Evolutionary conservation across 2,888 invertebrate species (phyloP), one percentile per base, ranked within the genome.

Genomic region (Miltochrista miniata): DNA sequence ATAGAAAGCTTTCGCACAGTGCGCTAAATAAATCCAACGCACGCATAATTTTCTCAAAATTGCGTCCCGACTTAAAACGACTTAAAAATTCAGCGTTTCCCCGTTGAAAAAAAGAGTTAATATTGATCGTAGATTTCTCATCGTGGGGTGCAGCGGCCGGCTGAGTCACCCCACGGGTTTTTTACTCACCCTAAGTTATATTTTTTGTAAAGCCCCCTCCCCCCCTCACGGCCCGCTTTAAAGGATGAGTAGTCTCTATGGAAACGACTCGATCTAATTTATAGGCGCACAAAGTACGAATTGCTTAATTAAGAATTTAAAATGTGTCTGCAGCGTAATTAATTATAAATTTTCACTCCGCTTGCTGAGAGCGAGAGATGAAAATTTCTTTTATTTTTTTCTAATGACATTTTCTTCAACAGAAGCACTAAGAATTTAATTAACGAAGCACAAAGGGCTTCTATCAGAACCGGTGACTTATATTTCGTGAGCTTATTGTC

Each of bases 111-210:
- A 92, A 92, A 92, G 92, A 92, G 92, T 92, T 92, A 92, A 92
- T 92, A 92, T 92, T 92, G 92, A 92, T 92, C 92, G 92, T 89
- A 87, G 90, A 90, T 91, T 91, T 91, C 85, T 89, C 89, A 79
- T 83, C 86, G 90, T 90, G 91, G 91, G 91, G 91, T 90, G 91
- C 91, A 91, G 84, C 90, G 91, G 90, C 90, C 90, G 92, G 91
- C 88, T 90, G 90, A 91, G 88, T 92, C 92, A 92, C 92, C 92
- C 92, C 91, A 90, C 90, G 90, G 18, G 87, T 87, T 90, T 92
- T 91, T 92, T 92, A 90, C 91, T 91, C 92, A 91, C 92, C 92
- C 92, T 91, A 90, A 91, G 90, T 90, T 92, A 91, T 92, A 92
- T 92, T 92, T 92, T 88, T 92, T 90, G 85, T 85, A 84, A 88